Evolutionary conservation across 2,113 vertebrate species (phyloP).

Genomic region (Rostratula benghalensis): DNA sequence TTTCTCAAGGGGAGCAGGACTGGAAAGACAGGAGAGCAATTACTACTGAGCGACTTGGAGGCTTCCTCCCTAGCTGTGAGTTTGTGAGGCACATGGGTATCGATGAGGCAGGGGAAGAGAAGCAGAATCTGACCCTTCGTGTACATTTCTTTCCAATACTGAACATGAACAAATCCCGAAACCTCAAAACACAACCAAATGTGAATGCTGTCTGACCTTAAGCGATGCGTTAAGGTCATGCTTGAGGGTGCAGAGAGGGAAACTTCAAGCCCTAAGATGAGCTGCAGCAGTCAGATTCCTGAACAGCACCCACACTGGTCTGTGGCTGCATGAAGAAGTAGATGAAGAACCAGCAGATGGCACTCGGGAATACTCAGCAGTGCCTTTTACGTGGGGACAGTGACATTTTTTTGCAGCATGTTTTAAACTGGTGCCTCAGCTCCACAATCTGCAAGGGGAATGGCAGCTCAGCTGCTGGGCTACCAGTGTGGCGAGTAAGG

Average conservation of each 20-base stretch:
- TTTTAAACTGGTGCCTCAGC: background rate
- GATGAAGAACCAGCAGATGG: conserved; percentile 1
- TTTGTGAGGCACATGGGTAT: too few relatives aligned
- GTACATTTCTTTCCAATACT: background rate
- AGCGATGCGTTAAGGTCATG: background rate
- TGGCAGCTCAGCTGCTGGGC: background rate
- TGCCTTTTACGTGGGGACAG: background rate
- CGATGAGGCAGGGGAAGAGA: background rate
- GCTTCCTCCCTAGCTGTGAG: background rate
- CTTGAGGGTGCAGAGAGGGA: background rate
- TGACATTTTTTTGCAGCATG: background rate
- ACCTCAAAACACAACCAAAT: fast-evolving
- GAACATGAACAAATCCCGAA: background rate
- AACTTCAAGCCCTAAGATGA: background rate
- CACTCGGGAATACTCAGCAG: background rate
- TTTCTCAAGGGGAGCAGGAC: background rate
- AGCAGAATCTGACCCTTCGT: background rate
- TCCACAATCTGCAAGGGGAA: background rate
- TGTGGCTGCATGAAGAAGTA: background rate
- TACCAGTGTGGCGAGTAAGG: fast-evolving
- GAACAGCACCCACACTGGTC: background rate
- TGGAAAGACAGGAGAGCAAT: background rate
- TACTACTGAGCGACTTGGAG: background rate
- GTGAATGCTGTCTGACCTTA: background rate
- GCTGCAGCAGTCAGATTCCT: background rate